Evolutionary conservation across 2,797 vertebrate genomes (phyloP).

Genomic region (Thunnus albacares): DNA sequence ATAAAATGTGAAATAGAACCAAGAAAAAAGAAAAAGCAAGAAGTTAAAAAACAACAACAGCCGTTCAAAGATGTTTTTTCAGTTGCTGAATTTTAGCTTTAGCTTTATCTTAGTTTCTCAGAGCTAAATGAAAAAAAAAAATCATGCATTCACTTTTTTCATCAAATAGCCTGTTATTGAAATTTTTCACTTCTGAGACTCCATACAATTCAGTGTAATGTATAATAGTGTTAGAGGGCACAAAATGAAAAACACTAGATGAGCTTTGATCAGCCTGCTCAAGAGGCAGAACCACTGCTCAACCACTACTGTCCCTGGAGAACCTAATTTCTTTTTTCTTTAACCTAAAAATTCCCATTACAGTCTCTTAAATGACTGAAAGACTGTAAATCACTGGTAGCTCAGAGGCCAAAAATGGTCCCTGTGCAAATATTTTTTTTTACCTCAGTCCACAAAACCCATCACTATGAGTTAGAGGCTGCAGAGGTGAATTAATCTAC

Average conservation of each 20-base stretch:
- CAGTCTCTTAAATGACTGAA: conserved; percentile 46
- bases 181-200: not conserved
- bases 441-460: conserved; percentile 49
- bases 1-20: not conserved
- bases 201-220: not conserved
- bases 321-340: conserved; percentile 31
- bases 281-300: not conserved
- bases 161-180: not conserved
- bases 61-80: too few relatives aligned
- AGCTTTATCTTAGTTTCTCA: not conserved
- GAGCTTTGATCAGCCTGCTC: conserved; percentile 1
- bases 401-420: conserved; percentile 50
- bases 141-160: not conserved
- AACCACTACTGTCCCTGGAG: conserved; percentile 18
- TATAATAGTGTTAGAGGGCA: not conserved
- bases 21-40: not conserved
- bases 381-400: conserved; percentile 57
- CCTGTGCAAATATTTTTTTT: conserved; percentile 65
- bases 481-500: conserved; percentile 21
- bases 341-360: conserved; percentile 54
- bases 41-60: too few relatives aligned
- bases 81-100: too few relatives aligned
- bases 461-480: conserved; percentile 47
- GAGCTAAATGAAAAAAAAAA: too few relatives aligned
- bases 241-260: not conserved